Percentiles rank a stretch among this genome's conserved stretches.
Conservation (phyloP, 2,797 vertebrate species). For the Tiaroga cobitis region DNA sequence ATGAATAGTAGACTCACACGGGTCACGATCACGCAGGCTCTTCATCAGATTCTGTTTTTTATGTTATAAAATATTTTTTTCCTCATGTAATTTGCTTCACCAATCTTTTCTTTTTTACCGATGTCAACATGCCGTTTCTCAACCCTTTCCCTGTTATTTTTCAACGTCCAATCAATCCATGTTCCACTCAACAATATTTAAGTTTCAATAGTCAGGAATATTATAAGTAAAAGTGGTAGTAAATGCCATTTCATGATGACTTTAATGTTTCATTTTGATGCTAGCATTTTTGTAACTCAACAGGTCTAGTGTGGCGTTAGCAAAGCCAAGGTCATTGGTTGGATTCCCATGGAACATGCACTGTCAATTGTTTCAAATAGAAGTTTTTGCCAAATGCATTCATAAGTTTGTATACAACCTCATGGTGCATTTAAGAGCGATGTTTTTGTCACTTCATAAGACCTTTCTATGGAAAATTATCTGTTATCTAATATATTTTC, state of each 20-base stretch:
- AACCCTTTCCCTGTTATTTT: not conserved
- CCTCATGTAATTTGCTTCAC: not conserved
- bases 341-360: not conserved
- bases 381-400: not conserved
- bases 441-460: not conserved
- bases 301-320: not conserved
- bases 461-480: slow-evolving; percentile 23
- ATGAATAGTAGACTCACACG: no score
- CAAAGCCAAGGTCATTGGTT: not conserved
- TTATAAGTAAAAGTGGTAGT: not conserved
- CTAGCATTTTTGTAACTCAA: not conserved
- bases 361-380: not conserved
- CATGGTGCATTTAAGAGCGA: not conserved
- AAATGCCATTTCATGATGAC: not conserved
- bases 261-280: not conserved
- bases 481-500: slow-evolving; percentile 46
- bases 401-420: not conserved
- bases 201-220: not conserved
- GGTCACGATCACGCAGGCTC: no score
- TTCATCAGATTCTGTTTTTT: no score
- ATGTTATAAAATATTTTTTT: not conserved
- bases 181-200: not conserved
- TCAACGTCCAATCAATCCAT: not conserved
- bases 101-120: not conserved
- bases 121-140: not conserved